Conservation (phyloP, 2,113 vertebrate genomes). For the Campylorhamphus procurvoides region DNA sequence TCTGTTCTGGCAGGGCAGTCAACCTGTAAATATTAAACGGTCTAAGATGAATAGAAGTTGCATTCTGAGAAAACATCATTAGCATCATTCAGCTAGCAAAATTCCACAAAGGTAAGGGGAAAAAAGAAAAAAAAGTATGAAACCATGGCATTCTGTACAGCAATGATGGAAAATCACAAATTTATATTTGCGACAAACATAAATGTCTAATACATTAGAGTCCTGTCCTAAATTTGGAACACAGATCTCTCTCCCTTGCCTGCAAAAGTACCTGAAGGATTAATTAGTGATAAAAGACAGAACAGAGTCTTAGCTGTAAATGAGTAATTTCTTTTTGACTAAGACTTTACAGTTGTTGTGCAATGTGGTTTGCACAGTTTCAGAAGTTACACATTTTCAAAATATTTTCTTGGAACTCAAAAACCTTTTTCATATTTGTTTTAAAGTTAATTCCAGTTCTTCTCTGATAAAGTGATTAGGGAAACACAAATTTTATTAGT, state of each 20-base stretch:
- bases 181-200: not conserved
- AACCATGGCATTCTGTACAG: not conserved
- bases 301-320: not conserved
- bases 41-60: not conserved
- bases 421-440: not conserved
- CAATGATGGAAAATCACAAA: not conserved
- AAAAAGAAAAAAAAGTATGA: no score
- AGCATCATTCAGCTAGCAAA: not conserved
- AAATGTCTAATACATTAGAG: not conserved
- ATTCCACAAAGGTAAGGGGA: no score
- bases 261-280: not conserved
- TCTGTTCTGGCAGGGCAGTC: not conserved
- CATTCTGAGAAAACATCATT: not conserved
- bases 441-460: not conserved
- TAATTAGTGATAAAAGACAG: not conserved
- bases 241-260: not conserved
- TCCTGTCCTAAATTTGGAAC: not conserved
- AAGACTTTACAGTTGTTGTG: not conserved
- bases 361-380: not conserved
- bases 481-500: not conserved
- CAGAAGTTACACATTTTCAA: not conserved
- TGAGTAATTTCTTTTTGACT: not conserved
- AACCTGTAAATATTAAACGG: not conserved
- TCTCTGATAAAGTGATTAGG: not conserved
- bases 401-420: not conserved